A percentile compares a stretch with the other conserved stretches of the same genome.
Evolutionary conservation across 2,113 vertebrate genomes (phyloP).

Genomic region (Aptenodytes patagonicus): DNA sequence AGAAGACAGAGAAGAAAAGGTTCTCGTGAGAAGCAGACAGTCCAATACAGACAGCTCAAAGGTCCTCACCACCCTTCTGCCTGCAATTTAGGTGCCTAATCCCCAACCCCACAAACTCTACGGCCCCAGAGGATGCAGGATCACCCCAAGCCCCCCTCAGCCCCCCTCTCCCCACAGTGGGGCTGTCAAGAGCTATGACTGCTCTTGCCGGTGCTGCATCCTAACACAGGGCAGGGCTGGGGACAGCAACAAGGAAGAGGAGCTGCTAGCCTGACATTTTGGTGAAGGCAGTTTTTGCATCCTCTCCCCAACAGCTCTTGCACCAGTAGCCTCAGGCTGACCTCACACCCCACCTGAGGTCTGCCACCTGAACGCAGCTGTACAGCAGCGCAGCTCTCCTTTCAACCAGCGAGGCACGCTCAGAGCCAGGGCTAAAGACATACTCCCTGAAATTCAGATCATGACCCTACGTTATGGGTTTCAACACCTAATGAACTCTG

Average conservation of each 20-base stretch:
- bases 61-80: background rate
- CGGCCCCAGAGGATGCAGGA: background rate
- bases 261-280: background rate
- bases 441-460: constrained; percentile 6
- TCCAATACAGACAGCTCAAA: rapidly evolving
- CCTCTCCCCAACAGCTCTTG: background rate
- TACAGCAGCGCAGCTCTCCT: background rate
- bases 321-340: background rate
- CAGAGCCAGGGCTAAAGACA: background rate
- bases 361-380: rapidly evolving
- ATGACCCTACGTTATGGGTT: background rate
- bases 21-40: background rate
- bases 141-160: background rate
- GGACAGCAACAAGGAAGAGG: background rate
- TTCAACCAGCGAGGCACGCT: background rate
- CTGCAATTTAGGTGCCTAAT: rapidly evolving
- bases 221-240: background rate
- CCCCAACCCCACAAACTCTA: background rate
- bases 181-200: background rate
- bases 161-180: rapidly evolving
- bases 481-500: background rate
- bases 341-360: background rate
- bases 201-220: background rate
- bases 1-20: background rate
- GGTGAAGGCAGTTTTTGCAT: background rate